Evolutionary conservation across 2,888 invertebrate species (phyloP), one percentile per base, ranked within the genome.

Genomic region (Tillus elongatus): DNA sequence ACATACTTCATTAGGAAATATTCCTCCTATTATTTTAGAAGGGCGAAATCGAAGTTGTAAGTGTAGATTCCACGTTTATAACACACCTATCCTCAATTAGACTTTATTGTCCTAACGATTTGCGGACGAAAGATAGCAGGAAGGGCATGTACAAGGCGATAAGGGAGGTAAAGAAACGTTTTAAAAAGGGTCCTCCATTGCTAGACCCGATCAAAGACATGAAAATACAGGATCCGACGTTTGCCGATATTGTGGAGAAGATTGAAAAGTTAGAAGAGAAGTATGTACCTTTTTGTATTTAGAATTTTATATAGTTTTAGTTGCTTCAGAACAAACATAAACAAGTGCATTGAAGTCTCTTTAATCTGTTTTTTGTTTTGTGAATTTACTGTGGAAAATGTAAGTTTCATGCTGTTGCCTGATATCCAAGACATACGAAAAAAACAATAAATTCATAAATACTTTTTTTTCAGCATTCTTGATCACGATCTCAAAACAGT

Each of bases 171-270:
- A 82, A 88, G 54, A 87, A 85, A 59, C 76, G 95, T 19, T 95
- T 93, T 61, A 82, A 87, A 0, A 79, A 84, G 29, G 88, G 88
- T 0, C 77, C 91, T 0, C 97, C 97, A 0, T 64, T 90, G 4
- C 66, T 99, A 2, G 89, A 98, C 68, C 97, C 98, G 1, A 74
- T 96, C 11, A 82, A 82, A 37, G 97, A 98, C 56, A 97, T 98
- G 96, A 83, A 87, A 56, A 97, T 99, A 38, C 81, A 81, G 39
- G 90, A 93, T 28, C 62, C 75, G 0, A 77, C 78, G 6, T 90
- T 96, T 53, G 73, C 81, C 46, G 79, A 82, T 28, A 75, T 91
- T 37, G 81, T 92, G 0, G 77, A 81, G 45, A 84, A 82, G 56
- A 89, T 93, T 46, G 81, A 88, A 58, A 69, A 75, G 38, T 76